phyloP scores from a whole-genome alignment of 2,797 vertebrate species.

The Rhynchotus rufescens region DNA sequence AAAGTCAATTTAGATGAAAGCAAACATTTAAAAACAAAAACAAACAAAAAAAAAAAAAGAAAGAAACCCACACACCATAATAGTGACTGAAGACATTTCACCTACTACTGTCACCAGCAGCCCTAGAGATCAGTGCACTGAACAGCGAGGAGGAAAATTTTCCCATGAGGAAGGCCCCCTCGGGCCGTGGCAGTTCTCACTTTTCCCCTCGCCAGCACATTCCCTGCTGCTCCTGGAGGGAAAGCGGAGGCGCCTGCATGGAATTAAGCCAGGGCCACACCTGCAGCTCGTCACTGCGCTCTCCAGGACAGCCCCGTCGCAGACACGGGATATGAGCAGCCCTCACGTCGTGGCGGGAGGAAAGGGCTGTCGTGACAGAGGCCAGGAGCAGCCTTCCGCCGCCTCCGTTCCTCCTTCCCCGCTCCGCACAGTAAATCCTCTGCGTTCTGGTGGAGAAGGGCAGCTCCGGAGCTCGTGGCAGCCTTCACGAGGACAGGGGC shows the following conservation, averaged over 20 bases:
- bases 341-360: not conserved
- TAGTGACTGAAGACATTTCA: not conserved
- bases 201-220: conserved; percentile 15
- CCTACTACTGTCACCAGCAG: not conserved
- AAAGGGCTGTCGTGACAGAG: not conserved
- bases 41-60: not conserved
- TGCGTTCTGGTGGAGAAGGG: not conserved
- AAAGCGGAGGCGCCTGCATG: not conserved
- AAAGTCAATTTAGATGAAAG: conserved; percentile 60
- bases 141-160: not conserved
- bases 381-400: not conserved
- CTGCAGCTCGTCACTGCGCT: conserved; percentile 12
- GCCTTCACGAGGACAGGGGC: too few species aligned
- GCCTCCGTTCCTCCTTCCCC: not conserved
- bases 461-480: too few species aligned
- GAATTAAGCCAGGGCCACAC: conserved; percentile 41
- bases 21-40: not conserved
- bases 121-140: not conserved
- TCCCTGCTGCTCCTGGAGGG: not conserved
- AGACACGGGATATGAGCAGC: not conserved
- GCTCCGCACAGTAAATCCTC: not conserved
- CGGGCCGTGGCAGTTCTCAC: not conserved
- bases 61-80: too few species aligned
- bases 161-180: not conserved
- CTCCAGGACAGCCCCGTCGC: not conserved